Conservation (phyloP, 2,888 invertebrate genomes). For the Ochropleura plecta region DNA sequence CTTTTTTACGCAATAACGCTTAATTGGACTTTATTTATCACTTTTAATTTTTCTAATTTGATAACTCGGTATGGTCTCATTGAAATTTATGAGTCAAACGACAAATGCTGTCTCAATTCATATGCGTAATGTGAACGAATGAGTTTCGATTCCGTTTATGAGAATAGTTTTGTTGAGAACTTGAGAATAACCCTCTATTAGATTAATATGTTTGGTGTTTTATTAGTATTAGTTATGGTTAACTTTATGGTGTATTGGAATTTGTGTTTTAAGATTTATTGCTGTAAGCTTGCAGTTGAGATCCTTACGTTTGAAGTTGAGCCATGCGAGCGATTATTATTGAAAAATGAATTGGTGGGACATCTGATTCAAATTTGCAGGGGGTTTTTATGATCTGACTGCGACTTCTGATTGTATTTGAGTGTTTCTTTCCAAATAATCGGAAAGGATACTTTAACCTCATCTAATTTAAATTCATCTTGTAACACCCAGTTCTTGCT, state of each 20-base stretch:
- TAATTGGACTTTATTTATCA: conserved; percentile 90
- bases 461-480: background rate
- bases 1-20: conserved; percentile 90
- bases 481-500: background rate
- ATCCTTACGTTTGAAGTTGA: too few relatives aligned
- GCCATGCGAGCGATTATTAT: too few relatives aligned
- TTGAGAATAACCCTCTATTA: conserved; percentile 60
- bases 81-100: conserved; percentile 84
- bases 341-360: too few relatives aligned
- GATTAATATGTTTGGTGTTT: conserved; percentile 62
- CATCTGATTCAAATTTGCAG: too few relatives aligned
- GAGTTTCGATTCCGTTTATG: conserved; percentile 78
- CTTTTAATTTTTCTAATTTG: conserved; percentile 90
- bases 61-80: conserved; percentile 84
- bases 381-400: too few relatives aligned
- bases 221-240: conserved; percentile 60
- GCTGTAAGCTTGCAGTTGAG: background rate
- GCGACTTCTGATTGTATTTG: too few relatives aligned
- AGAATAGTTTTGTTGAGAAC: conserved; percentile 61
- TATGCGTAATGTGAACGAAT: conserved; percentile 85
- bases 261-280: background rate
- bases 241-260: conserved; percentile 25
- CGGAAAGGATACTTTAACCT: too few relatives aligned
- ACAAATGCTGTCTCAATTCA: conserved; percentile 84
- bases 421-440: too few relatives aligned